phyloP scores from a whole-genome alignment of 2,888 invertebrate genomes.

The Dicyrtoma fusca region DNA sequence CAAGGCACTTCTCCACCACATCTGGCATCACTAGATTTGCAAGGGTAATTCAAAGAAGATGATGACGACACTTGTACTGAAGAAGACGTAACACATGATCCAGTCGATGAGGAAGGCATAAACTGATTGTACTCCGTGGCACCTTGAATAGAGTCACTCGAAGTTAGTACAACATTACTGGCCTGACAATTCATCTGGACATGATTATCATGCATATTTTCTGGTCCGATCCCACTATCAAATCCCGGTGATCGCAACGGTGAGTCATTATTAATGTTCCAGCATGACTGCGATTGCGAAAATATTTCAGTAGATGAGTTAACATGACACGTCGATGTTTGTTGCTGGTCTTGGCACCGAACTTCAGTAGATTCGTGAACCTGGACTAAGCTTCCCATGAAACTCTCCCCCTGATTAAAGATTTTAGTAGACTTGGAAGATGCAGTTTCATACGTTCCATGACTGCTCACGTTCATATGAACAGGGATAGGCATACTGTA shows the following conservation, averaged over 20 bases:
- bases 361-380: constrained; percentile 7
- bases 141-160: constrained; percentile 21
- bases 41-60: constrained; percentile 8
- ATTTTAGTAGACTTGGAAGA: neutral
- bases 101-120: constrained; percentile 40
- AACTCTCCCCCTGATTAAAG: constrained; percentile 15
- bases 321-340: neutral
- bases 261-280: constrained; percentile 14
- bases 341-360: neutral
- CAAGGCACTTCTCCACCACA: constrained; percentile 40
- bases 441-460: neutral
- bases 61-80: constrained; percentile 20
- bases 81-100: constrained; percentile 18
- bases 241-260: constrained; percentile 14
- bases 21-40: neutral
- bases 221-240: neutral
- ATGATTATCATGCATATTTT: constrained; percentile 13
- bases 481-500: constrained; percentile 30
- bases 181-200: constrained; percentile 10
- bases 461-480: constrained; percentile 13
- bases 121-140: constrained; percentile 45
- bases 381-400: constrained; percentile 23
- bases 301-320: constrained; percentile 1
- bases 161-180: constrained; percentile 1
- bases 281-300: constrained; percentile 7